Evolutionary conservation across 2,888 invertebrate genomes (phyloP).

Genomic region (Harpalus rubripes): DNA sequence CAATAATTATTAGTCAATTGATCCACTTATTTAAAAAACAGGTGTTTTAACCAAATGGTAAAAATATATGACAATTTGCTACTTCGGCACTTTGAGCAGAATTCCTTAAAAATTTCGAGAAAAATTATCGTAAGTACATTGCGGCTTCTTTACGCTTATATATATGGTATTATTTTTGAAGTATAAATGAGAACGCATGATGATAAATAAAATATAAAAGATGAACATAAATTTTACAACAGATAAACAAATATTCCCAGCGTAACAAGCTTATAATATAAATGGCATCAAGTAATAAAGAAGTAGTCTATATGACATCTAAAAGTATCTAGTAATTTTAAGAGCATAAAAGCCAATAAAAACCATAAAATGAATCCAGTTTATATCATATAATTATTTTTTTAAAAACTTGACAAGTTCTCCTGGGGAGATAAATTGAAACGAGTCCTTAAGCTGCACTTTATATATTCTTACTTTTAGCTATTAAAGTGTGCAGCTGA

Average conservation of each 20-base stretch:
- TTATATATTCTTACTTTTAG: neutral
- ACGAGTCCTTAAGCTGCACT: neutral
- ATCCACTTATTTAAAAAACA: slow-evolving; percentile 3
- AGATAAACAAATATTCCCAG: slow-evolving; percentile 51
- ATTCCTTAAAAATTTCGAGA: neutral
- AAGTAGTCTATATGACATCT: slow-evolving; percentile 23
- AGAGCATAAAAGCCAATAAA: slow-evolving; percentile 60
- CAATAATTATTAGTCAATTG: slow-evolving; percentile 21
- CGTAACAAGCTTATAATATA: slow-evolving; percentile 56
- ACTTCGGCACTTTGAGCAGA: neutral
- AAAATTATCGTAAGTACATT: neutral
- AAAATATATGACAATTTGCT: neutral
- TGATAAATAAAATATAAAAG: slow-evolving; percentile 50
- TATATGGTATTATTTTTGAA: neutral
- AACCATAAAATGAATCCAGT: slow-evolving; percentile 58
- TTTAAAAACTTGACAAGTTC: slow-evolving; percentile 2
- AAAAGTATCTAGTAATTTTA: slow-evolving; percentile 41
- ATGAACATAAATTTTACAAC: slow-evolving; percentile 28
- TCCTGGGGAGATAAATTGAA: neutral
- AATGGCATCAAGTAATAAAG: slow-evolving; percentile 43
- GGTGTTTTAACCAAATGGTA: neutral
- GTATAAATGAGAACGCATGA: neutral
- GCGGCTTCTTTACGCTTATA: neutral
- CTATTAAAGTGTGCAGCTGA: slow-evolving; percentile 8
- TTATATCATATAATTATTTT: slow-evolving; percentile 45